A percentile compares a stretch with the other conserved stretches of the same genome.
Evolutionary conservation across 1,140 invertebrate species (phyloP).

Genomic region (Meloidogyne exigua): DNA sequence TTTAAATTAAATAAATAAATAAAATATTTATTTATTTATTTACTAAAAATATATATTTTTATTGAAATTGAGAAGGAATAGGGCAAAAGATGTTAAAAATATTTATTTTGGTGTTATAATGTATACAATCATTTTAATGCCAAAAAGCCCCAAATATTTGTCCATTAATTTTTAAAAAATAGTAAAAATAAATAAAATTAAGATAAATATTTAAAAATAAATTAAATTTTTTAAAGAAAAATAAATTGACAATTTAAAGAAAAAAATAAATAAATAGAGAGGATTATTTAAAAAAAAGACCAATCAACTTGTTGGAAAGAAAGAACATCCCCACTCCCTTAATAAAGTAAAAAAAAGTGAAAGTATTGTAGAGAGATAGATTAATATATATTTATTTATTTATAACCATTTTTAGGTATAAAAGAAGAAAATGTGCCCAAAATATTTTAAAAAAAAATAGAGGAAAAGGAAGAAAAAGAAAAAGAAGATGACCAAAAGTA

Average conservation of each 20-base stretch:
- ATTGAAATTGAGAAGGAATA: neutral
- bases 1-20: no score
- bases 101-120: neutral
- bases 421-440: neutral
- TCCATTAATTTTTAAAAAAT: no score
- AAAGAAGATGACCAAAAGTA: neutral
- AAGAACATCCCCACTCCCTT: no score
- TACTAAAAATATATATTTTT: neutral
- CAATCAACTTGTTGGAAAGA: neutral
- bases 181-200: no score
- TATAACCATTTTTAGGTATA: neutral
- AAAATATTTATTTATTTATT: no score
- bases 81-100: neutral
- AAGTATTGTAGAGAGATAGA: neutral
- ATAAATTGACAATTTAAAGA: neutral
- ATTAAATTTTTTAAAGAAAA: neutral
- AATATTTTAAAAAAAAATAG: neutral
- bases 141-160: neutral
- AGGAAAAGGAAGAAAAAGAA: neutral
- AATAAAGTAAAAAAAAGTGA: neutral
- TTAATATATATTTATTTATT: neutral
- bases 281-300: neutral
- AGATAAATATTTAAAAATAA: no score
- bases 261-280: neutral
- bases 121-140: neutral